Evolutionary conservation across 2,113 vertebrate genomes (phyloP).

Genomic region (Elachura formosa): DNA sequence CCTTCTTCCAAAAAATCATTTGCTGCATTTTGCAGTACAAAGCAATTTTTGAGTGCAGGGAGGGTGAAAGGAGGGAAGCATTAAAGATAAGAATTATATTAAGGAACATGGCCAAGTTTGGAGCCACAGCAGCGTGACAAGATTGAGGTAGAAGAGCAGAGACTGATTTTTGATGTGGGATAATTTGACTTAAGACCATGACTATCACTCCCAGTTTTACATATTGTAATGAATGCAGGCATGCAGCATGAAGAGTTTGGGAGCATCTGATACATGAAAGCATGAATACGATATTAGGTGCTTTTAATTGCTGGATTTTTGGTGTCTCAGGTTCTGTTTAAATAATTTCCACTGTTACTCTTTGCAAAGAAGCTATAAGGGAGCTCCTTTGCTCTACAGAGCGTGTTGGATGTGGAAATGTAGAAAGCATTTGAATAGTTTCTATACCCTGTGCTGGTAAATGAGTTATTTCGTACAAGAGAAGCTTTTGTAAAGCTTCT

Average conservation of each 20-base stretch:
- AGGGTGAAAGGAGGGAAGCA: background rate
- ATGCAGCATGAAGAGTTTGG: background rate
- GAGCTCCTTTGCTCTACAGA: background rate
- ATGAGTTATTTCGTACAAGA: background rate
- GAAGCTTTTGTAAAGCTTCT: background rate
- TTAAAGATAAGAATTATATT: background rate
- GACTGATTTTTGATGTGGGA: background rate
- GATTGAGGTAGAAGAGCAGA: slow-evolving; percentile 14
- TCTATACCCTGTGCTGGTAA: background rate
- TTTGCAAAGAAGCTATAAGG: background rate
- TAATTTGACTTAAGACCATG: slow-evolving; percentile 19
- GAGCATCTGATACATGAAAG: slow-evolving; percentile 35
- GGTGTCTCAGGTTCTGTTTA: background rate
- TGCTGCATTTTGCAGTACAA: background rate
- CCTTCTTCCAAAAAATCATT: background rate
- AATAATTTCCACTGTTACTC: background rate
- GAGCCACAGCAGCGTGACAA: background rate
- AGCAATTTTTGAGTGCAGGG: background rate
- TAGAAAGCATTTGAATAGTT: background rate
- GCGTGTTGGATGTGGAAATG: background rate
- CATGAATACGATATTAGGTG: slow-evolving; percentile 12
- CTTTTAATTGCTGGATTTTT: slow-evolving; percentile 27
- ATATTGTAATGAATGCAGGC: slow-evolving; percentile 27
- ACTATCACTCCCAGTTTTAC: slow-evolving; percentile 8
- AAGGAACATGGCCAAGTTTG: background rate